phyloP scores from a whole-genome alignment of 2,797 vertebrate genomes.

The Megalops cyprinoides region DNA sequence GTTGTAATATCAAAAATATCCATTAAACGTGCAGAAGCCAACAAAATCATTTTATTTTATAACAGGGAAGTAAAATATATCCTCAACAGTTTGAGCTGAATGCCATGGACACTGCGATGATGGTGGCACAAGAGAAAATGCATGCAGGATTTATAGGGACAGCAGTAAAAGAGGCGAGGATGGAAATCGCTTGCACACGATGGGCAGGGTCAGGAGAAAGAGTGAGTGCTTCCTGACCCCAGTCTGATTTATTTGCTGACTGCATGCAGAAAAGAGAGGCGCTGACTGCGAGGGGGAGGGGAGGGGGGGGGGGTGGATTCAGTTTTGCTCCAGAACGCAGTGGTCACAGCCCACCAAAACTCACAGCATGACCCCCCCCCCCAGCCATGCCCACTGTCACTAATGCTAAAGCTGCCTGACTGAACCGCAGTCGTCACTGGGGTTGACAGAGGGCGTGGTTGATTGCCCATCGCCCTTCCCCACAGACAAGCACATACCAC shows the following conservation, averaged over 20 bases:
- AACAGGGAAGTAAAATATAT: conserved; percentile 41
- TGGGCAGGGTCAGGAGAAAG: not conserved
- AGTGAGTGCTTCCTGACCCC: not conserved
- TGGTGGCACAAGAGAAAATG: not conserved
- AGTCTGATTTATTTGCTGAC: not conserved
- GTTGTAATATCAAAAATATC: conserved; percentile 43
- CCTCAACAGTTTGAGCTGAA: not conserved
- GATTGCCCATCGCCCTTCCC: no score
- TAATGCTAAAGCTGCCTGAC: no score
- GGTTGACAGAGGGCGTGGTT: no score
- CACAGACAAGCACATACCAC: no score
- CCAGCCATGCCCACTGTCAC: no score
- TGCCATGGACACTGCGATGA: not conserved
- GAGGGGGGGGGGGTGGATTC: not conserved
- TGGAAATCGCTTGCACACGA: not conserved
- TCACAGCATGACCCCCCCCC: no score
- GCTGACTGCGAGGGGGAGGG: not conserved
- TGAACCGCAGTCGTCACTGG: no score
- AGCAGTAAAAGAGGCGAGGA: not conserved
- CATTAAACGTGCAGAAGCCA: conserved; percentile 38
- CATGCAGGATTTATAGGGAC: not conserved
- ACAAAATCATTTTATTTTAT: conserved; percentile 37
- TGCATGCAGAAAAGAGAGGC: not conserved
- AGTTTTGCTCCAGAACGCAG: no score
- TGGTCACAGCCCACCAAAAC: no score